Conservation (phyloP, 2,888 invertebrate species). For the Eupeodes latifasciatus region DNA sequence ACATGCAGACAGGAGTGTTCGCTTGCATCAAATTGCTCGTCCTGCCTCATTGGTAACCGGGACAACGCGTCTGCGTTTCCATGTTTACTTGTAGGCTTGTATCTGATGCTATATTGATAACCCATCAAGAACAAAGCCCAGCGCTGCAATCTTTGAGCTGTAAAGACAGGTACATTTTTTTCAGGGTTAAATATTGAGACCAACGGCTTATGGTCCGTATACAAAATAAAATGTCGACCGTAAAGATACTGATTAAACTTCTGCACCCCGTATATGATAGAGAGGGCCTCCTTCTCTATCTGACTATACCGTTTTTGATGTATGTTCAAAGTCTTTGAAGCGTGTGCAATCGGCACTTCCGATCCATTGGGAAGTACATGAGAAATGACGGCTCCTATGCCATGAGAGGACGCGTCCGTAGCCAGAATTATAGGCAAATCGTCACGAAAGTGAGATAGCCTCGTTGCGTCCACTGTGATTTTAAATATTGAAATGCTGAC, state of each 20-base stretch:
- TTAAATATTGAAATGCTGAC: conserved; percentile 36
- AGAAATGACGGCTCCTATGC: conserved; percentile 54
- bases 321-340: conserved; percentile 42
- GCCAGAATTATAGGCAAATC: conserved; percentile 85
- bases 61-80: conserved; percentile 13
- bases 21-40: conserved; percentile 6
- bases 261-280: conserved; percentile 48
- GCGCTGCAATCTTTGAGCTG: conserved; percentile 10
- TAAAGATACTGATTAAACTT: conserved; percentile 45
- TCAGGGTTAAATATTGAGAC: conserved; percentile 17
- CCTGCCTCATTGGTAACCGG: conserved; percentile 9
- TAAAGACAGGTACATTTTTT: conserved; percentile 25
- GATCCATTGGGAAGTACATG: conserved; percentile 20
- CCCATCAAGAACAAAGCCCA: conserved; percentile 11
- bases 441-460: conserved; percentile 83
- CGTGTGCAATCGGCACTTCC: conserved; percentile 17
- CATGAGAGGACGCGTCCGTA: conserved; percentile 84
- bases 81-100: conserved; percentile 18
- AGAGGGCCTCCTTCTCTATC: conserved; percentile 52
- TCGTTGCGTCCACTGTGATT: conserved; percentile 64
- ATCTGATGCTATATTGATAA: conserved; percentile 2
- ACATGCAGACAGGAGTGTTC: conserved; percentile 20
- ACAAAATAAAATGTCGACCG: conserved; percentile 38
- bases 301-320: conserved; percentile 44
- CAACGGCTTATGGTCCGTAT: conserved; percentile 47